Evolutionary conservation across 2,888 invertebrate genomes (phyloP).

Genomic region (Folsomia candida): DNA sequence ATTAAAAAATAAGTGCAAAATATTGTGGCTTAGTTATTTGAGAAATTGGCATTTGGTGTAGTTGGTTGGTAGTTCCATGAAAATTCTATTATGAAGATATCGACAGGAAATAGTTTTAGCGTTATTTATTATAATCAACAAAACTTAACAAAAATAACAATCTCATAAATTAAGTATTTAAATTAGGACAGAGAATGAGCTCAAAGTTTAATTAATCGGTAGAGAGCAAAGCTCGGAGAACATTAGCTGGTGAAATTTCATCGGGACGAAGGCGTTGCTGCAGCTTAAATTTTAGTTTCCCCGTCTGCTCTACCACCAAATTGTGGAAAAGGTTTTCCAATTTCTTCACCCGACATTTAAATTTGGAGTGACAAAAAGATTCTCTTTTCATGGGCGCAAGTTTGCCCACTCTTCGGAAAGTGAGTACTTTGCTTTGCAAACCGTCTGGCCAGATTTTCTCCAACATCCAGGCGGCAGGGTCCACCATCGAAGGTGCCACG

Average conservation of each 20-base stretch:
- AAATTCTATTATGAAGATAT: too few relatives aligned
- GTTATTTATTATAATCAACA: too few relatives aligned
- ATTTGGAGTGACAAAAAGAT: conserved; percentile 15
- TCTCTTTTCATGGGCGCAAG: conserved; percentile 21
- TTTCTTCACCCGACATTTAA: conserved; percentile 48
- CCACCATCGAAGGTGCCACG: conserved; percentile 43
- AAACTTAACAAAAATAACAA: background rate
- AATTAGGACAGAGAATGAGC: too few relatives aligned
- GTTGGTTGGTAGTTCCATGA: too few relatives aligned
- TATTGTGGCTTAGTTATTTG: too few relatives aligned
- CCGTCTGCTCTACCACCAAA: conserved; percentile 42
- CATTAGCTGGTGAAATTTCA: conserved; percentile 36
- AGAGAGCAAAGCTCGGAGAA: conserved; percentile 39
- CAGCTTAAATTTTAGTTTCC: conserved; percentile 39
- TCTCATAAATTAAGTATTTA: too few relatives aligned
- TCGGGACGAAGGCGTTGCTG: conserved; percentile 39
- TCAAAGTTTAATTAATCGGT: background rate
- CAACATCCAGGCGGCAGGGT: conserved; percentile 46
- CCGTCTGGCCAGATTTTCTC: conserved; percentile 46
- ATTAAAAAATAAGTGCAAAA: too few relatives aligned
- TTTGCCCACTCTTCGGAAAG: conserved; percentile 41
- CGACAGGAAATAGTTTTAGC: too few relatives aligned
- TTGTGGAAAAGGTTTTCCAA: conserved; percentile 48
- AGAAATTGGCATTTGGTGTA: too few relatives aligned
- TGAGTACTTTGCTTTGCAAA: conserved; percentile 47